phyloP scores from a whole-genome alignment of 2,888 invertebrate genomes.

The Thera obeliscata region DNA sequence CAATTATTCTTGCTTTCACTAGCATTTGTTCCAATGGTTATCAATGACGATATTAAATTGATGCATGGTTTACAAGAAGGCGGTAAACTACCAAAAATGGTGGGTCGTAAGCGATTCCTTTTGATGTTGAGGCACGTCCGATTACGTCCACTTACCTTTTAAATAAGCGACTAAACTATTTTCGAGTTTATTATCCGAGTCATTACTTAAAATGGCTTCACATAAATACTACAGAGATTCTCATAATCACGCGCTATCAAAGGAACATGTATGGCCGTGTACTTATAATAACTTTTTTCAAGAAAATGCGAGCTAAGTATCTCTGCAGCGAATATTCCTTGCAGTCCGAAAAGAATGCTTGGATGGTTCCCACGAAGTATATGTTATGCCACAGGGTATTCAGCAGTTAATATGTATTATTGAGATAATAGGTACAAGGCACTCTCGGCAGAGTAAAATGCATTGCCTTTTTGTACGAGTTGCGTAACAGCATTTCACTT shows the following conservation, averaged over 20 bases:
- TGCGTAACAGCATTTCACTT: slow-evolving; percentile 41
- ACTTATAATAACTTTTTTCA: slow-evolving; percentile 55
- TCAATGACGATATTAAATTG: neutral
- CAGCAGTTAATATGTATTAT: slow-evolving; percentile 25
- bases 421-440: slow-evolving; percentile 66
- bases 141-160: slow-evolving; percentile 12
- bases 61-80: neutral
- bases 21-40: neutral
- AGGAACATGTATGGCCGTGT: slow-evolving; percentile 49
- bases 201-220: slow-evolving; percentile 30
- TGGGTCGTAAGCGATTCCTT: neutral
- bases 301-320: slow-evolving; percentile 36
- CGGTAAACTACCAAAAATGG: neutral
- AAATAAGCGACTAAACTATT: slow-evolving; percentile 20
- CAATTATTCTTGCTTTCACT: neutral
- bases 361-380: slow-evolving; percentile 65
- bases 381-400: slow-evolving; percentile 52
- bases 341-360: slow-evolving; percentile 51
- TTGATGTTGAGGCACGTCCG: slow-evolving; percentile 5
- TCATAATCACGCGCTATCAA: slow-evolving; percentile 58
- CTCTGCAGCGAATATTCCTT: slow-evolving; percentile 38
- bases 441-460: slow-evolving; percentile 39
- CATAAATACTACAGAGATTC: slow-evolving; percentile 31
- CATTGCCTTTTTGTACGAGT: slow-evolving; percentile 53
- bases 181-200: slow-evolving; percentile 23